Evolutionary conservation across 2,113 vertebrate genomes (phyloP), one percentile per base, ranked within the genome.

Genomic region (Gasterosteus aculeatus): DNA sequence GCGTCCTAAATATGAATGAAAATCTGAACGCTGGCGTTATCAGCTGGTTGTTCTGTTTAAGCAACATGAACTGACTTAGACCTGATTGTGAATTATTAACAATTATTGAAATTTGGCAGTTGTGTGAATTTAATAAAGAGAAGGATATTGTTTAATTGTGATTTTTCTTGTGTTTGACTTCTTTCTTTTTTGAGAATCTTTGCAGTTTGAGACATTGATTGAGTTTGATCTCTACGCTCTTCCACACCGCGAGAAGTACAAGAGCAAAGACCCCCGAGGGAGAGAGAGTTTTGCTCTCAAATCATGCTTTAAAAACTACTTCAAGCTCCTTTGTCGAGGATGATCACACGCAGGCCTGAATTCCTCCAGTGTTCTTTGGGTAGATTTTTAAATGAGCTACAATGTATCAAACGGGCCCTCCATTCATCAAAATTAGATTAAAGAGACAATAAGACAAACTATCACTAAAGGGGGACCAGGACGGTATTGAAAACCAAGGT

Each of bases 1-100:
- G 83, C 47, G 72, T 75, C 79, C 71, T 85, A 83, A 83, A 89
- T 91, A 83, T 83, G 64, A 89, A 89, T 86, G 81, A 62, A 42
- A 47, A 19, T 42, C 70, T 75, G 78, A 76, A 73, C 42, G 16
- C 46, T 33, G 31, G 4, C 64, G 62, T 33, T 67, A 72, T 77
- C 72, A 42, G 60, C 39, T 49, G 3, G 7, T 59, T 66, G 14
- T 60, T 10, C 22, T 62, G 26, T 59, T 87, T 11, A n/a, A 70
- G 7, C 53, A 57, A 57, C 26, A 72, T 19, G 3, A 68, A 46
- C 10, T 46, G 41, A 81, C 46, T 66, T 46, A n/a, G 51, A 66
- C 29, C 42, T 35, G n/a, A 65, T 22, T 26, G 2, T 35, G 18
- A 57, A 18, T n/a, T 11, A 15, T 44, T 26, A 26, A 26, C 22